phyloP scores from a whole-genome alignment of 2,113 vertebrate species.

The Odocoileus virginianus region DNA sequence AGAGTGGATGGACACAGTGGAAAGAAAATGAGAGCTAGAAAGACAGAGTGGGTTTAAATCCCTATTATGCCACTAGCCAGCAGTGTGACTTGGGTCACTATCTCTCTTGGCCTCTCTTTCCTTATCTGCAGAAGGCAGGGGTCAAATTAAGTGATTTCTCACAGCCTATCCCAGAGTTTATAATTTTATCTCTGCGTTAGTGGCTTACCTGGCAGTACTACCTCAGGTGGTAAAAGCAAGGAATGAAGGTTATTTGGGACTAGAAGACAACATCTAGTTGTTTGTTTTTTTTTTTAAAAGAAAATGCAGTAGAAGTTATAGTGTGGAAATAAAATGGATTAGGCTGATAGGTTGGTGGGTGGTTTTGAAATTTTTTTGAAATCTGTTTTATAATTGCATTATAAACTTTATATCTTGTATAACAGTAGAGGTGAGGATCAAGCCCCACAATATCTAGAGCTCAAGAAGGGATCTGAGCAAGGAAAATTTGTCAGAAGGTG shows the following conservation, averaged over 20 bases:
- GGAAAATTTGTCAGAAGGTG: background rate
- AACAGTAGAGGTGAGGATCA: background rate
- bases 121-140: background rate
- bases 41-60: background rate
- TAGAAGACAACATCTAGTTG: background rate
- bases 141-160: background rate
- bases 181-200: background rate
- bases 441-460: background rate
- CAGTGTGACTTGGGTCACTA: background rate
- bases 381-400: background rate
- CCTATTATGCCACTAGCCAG: too few species aligned
- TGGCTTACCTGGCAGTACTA: background rate
- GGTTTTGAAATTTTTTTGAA: background rate
- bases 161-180: background rate
- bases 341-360: too few species aligned
- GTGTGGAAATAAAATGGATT: background rate
- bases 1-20: accelerated
- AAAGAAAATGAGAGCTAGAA: background rate
- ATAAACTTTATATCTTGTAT: background rate
- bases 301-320: background rate
- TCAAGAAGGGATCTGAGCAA: background rate
- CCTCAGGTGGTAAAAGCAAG: background rate
- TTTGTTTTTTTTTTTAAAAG: background rate
- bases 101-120: background rate
- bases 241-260: accelerated